Conservation (phyloP, 2,797 vertebrate species). For the Smutsia temminckii region DNA sequence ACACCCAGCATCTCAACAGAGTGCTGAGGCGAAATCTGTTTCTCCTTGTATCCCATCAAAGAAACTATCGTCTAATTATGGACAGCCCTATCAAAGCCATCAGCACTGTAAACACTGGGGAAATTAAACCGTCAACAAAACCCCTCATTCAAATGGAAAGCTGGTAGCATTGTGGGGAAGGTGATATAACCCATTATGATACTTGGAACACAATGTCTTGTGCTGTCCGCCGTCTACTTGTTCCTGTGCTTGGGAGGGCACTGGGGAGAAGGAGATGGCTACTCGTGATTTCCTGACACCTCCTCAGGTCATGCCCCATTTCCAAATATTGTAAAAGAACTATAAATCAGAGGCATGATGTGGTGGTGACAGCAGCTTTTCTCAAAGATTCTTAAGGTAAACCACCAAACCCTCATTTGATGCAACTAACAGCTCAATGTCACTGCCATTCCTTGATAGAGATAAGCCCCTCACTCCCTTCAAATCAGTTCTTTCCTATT, state of each 20-base stretch:
- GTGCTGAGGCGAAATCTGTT: neutral
- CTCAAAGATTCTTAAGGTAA: neutral
- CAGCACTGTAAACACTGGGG: neutral
- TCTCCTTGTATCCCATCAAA: neutral
- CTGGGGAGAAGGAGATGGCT: neutral
- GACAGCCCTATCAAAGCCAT: neutral
- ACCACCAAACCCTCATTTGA: fast-evolving
- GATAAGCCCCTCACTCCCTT: neutral
- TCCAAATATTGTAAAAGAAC: slow-evolving; percentile 18
- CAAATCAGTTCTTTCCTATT: neutral
- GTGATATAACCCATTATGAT: neutral
- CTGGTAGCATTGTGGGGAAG: neutral
- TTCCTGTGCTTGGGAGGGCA: neutral
- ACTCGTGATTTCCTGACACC: fast-evolving
- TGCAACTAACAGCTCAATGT: fast-evolving
- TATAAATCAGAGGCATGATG: neutral
- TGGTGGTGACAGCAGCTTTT: neutral
- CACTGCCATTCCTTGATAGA: neutral
- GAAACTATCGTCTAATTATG: neutral
- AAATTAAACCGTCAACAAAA: slow-evolving; percentile 46
- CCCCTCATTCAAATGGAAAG: neutral
- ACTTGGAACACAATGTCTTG: neutral
- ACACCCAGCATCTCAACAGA: neutral
- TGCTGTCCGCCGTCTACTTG: neutral
- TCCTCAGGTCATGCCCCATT: neutral